Evolutionary conservation across 2,888 invertebrate genomes (phyloP), one percentile per base, ranked within the genome.

Genomic region (Zootermopsis nevadensis): DNA sequence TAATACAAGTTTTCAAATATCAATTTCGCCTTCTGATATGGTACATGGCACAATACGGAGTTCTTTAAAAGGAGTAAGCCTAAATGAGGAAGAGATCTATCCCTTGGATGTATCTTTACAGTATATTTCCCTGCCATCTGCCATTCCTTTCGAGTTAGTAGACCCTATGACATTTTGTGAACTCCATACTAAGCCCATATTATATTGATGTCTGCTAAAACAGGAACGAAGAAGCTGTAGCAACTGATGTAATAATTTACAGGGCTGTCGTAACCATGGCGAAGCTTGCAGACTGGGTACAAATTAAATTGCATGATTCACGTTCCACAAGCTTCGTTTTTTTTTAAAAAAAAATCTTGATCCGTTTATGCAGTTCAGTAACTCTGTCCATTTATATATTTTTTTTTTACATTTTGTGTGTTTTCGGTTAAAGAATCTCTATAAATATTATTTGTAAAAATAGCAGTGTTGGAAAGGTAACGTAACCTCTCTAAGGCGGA

Each of bases 221-320:
- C 69, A 31, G 69, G 33, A 33, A 33, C 33, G 69, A 33, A 69
- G 33, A 33, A 15, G 33, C 22, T 2, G 24, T 15, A 69, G 19
- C 30, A 22, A 12, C 1, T 31, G 42, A 74, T 2, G 42, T n/a
- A 2, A 74, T 74, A 74, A 74, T 74, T 74, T 42, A 74, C 42
- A 38, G 38, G 22, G 6, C 8, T 69, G 69, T 6, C 33, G 69
- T 31, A 69, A 33, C 33, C 69, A 74, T 38, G 24, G 74, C 24
- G 38, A 35, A 27, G 74, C 42, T 74, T 74, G 22, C 38, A 74
- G 24, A 38, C n/a, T 8, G 1, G 38, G 31, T 10, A n/a, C n/a
- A 74, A 74, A 74, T 74, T 74, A n/a, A 74, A 74, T 74, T 74
- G 31, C 10, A 38, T 42, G 10, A 38, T 74, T 38, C 69, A 12